Conservation (phyloP, 2,113 vertebrate genomes). For the Ibidorhyncha struthersii region DNA sequence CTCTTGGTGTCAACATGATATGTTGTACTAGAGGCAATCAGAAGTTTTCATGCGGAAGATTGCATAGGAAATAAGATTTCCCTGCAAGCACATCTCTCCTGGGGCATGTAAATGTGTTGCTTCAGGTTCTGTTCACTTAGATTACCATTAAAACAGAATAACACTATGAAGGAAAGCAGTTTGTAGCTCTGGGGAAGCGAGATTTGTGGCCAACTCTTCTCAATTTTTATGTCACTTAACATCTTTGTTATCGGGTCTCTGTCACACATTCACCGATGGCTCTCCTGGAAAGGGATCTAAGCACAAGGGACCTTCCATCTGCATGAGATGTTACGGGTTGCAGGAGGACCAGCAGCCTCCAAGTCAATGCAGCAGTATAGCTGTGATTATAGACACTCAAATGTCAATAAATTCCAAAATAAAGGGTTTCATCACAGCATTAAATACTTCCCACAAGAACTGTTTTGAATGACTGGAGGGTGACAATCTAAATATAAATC, state of each 20-base stretch:
- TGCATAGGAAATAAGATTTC: not conserved
- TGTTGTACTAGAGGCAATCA: not conserved
- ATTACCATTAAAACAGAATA: not conserved
- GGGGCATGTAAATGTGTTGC: not conserved
- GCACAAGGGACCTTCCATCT: not conserved
- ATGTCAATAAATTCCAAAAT: not conserved
- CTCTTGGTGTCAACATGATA: not conserved
- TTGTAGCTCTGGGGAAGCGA: not conserved
- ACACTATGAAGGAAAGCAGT: not conserved
- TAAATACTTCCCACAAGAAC: constrained; percentile 7
- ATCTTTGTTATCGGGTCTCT: not conserved
- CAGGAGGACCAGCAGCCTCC: not conserved
- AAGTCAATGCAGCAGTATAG: not conserved
- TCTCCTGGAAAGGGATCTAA: not conserved
- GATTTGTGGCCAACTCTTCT: not conserved
- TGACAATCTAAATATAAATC: constrained; percentile 39
- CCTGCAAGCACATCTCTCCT: not conserved
- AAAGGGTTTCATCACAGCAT: not conserved
- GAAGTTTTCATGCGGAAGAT: not conserved
- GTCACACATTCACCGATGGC: not conserved
- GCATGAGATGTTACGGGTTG: not conserved
- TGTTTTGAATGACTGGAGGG: constrained; percentile 9
- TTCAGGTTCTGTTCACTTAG: not conserved
- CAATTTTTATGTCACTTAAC: not conserved
- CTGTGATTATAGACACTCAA: not conserved